Conservation (phyloP, 2,888 invertebrate species). For the Vannuccia rotundouncinata region DNA sequence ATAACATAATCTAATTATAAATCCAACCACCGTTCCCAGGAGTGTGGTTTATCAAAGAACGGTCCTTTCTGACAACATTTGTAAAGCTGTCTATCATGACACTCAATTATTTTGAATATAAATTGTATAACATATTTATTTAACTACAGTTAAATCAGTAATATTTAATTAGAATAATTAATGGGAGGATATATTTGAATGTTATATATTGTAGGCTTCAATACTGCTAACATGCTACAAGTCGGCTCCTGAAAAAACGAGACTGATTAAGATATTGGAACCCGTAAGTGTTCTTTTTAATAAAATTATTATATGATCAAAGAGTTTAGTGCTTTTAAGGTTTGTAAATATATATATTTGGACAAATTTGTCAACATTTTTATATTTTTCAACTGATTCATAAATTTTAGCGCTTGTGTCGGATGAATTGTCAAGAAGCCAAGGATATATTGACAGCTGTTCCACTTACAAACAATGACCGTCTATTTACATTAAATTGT, state of each 20-base stretch:
- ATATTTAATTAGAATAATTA: not conserved
- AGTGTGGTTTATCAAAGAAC: too few species aligned
- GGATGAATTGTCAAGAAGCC: conserved; percentile 54
- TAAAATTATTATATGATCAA: too few species aligned
- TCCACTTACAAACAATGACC: conserved; percentile 51
- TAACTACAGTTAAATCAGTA: too few species aligned
- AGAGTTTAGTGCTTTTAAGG: not conserved
- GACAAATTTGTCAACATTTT: not conserved
- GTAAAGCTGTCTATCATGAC: too few species aligned
- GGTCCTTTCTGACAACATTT: too few species aligned
- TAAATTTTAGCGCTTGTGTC: conserved; percentile 48
- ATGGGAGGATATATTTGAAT: not conserved
- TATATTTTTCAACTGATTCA: not conserved
- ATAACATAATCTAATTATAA: too few species aligned
- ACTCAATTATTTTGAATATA: too few species aligned
- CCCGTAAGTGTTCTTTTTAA: conserved; percentile 45
- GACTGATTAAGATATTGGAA: conserved; percentile 51
- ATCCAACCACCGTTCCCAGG: too few species aligned
- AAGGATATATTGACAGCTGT: conserved; percentile 51
- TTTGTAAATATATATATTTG: not conserved
- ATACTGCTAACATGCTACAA: conserved; percentile 37
- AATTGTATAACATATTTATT: too few species aligned
- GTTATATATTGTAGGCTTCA: not conserved
- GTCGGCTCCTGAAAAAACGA: conserved; percentile 51
- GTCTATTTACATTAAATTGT: conserved; percentile 50